Evolutionary conservation across 2,113 vertebrate species (phyloP).

Genomic region (Dasypus novemcinctus): DNA sequence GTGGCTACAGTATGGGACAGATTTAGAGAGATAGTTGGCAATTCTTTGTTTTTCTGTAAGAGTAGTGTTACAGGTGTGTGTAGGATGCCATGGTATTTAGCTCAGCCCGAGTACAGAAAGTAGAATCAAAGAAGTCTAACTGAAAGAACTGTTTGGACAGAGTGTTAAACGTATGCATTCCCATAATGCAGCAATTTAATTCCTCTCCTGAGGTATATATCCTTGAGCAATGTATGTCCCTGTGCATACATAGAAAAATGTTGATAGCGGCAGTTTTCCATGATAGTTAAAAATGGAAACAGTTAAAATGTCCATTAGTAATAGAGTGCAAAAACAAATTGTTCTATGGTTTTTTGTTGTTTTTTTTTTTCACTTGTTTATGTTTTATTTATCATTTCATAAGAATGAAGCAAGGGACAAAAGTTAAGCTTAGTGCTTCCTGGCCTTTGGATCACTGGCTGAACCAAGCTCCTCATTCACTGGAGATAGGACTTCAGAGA

Average conservation of each 20-base stretch:
- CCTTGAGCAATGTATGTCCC: background rate
- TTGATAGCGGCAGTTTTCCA: background rate
- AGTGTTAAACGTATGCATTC: background rate
- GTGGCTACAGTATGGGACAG: background rate
- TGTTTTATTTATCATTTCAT: conserved; percentile 25
- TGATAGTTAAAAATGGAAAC: background rate
- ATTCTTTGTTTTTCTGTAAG: background rate
- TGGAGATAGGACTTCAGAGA: background rate
- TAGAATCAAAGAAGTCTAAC: background rate
- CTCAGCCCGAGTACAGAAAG: background rate
- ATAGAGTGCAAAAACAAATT: background rate
- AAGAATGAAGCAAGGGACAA: conserved; percentile 1
- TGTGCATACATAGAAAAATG: background rate
- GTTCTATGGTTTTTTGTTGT: background rate
- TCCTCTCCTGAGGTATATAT: background rate
- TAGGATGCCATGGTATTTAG: background rate
- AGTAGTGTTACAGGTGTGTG: background rate
- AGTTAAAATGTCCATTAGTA: background rate
- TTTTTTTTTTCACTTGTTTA: background rate
- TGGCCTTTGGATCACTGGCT: background rate
- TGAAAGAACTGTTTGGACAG: background rate
- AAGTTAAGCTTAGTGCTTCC: background rate
- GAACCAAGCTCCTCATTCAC: background rate
- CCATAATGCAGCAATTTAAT: background rate
- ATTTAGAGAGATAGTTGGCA: background rate